Evolutionary conservation across 2,113 vertebrate species (phyloP).

Genomic region (Meles meles): DNA sequence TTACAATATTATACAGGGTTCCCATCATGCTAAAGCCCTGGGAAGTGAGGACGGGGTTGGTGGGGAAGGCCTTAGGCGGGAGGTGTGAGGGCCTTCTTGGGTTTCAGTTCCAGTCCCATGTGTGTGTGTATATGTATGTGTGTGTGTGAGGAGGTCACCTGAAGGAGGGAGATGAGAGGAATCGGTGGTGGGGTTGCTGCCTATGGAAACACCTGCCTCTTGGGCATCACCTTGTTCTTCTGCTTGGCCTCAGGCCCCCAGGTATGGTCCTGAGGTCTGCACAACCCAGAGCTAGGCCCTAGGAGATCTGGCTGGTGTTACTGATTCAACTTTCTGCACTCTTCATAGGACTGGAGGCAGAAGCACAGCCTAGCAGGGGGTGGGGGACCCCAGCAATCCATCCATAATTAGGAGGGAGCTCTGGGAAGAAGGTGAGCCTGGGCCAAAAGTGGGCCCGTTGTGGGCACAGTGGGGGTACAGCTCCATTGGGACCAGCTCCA

Average conservation of each 20-base stretch:
- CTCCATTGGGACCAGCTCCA: not conserved
- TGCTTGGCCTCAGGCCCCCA: not conserved
- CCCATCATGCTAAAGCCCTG: not conserved
- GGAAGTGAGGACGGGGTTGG: not conserved
- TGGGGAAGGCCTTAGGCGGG: not conserved
- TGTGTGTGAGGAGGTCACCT: not conserved
- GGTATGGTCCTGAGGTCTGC: not conserved
- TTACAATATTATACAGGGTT: not conserved
- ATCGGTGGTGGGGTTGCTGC: not conserved
- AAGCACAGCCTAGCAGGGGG: not conserved
- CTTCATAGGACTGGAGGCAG: not conserved
- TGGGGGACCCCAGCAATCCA: not conserved
- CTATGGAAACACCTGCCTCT: not conserved
- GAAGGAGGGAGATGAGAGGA: not conserved
- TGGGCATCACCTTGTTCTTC: not conserved
- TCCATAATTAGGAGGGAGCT: not conserved
- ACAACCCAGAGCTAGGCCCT: not conserved
- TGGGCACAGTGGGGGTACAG: not conserved
- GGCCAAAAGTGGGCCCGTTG: not conserved
- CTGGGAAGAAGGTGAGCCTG: not conserved
- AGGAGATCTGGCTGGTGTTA: not conserved
- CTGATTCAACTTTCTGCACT: not conserved
- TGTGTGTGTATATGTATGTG: not conserved
- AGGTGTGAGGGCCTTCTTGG: not conserved
- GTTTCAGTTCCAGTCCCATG: not conserved